Evolutionary conservation across 37 sponge, comb jelly and placozoan genomes (phyloP), one percentile per base, ranked within the genome.

Genomic region (Ianthella basta): DNA sequence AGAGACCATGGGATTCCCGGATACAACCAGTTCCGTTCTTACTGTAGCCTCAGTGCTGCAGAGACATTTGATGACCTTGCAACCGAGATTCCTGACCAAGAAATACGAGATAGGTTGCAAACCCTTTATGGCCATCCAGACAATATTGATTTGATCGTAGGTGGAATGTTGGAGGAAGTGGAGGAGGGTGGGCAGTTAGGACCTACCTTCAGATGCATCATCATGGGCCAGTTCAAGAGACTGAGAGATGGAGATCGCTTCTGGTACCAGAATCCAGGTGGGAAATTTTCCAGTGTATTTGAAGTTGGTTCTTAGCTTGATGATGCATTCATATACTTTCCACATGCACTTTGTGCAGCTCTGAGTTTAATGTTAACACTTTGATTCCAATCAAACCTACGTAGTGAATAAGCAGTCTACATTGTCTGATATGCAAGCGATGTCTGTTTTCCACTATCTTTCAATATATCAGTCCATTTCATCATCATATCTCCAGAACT

Each of bases 1-100:
- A 70, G 97, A 41, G 97, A 96, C 73, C 97, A 96, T 79, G 97
- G 94, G 39, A 60, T 96, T 1, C 94, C 94, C 16, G 59, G 75
- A 2, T 96, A 96, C 85, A 83, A 82, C 39, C 60, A 70, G 30
- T 91, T 86, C 72, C 34, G 97, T 27, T 37, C 60, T 4, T 84
- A 59, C 72, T 96, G 92, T 60, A 83, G 89, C 30, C 83, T 90
- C 39, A 30, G 67, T 29, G 37, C 59, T n/a, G 80, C 86, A n/a
- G 30, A n/a, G n/a, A 55, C 64, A 33, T 87, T 90, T 40, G 83
- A 90, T 0, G 94, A 81, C 25, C 78, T 90, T 18, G 10, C 41
- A 19, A 29, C 10, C 18, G 91, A 89, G 19, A 95, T 92, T 32
- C 37, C 40, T 56, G 39, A 59, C 20, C 5, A 24, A 37, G 63